Conservation (phyloP, 1,140 invertebrate genomes). For the Rhynchophorus ferrugineus region DNA sequence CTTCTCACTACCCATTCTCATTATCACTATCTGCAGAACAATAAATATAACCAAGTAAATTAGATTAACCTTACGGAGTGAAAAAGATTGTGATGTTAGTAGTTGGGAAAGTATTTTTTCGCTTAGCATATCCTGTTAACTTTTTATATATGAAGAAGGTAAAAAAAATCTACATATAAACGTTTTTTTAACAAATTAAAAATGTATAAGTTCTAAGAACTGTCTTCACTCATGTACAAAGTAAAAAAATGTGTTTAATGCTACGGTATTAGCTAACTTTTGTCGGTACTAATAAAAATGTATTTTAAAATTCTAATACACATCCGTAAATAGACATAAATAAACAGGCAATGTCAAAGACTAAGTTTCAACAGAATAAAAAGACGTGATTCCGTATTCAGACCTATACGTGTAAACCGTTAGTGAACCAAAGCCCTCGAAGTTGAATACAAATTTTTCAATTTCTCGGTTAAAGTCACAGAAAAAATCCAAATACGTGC, state of each 20-base stretch:
- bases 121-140: too few relatives aligned
- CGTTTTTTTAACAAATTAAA: not conserved
- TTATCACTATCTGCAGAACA: too few relatives aligned
- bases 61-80: too few relatives aligned
- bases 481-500: not conserved
- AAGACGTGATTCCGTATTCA: not conserved
- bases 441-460: not conserved
- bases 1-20: too few relatives aligned
- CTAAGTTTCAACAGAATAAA: not conserved
- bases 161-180: not conserved
- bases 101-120: too few relatives aligned
- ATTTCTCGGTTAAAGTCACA: not conserved
- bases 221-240: too few relatives aligned
- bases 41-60: too few relatives aligned
- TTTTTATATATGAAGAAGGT: too few relatives aligned
- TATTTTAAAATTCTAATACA: not conserved
- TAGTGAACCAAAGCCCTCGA: not conserved
- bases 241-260: not conserved
- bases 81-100: too few relatives aligned
- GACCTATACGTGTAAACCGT: not conserved
- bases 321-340: not conserved
- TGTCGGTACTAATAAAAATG: not conserved
- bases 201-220: too few relatives aligned
- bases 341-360: not conserved
- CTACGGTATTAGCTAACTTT: not conserved